Evolutionary conservation across 2,888 invertebrate genomes (phyloP).

Genomic region (Agriotes lineatus): DNA sequence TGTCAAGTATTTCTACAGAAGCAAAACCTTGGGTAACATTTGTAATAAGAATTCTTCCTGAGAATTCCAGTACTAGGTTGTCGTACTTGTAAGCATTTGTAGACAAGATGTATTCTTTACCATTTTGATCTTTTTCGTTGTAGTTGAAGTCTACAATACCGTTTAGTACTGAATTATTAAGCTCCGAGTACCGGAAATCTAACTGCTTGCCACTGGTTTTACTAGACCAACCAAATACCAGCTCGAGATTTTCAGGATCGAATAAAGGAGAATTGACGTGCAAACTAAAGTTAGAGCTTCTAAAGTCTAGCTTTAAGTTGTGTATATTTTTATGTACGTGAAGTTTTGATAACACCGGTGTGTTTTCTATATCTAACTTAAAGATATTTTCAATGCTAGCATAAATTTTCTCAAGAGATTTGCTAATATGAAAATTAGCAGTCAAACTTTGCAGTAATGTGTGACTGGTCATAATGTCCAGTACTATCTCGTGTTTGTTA

Average conservation of each 20-base stretch:
- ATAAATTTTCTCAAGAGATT: slow-evolving; percentile 23
- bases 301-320: not conserved
- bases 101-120: not conserved
- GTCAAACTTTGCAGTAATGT: not conserved
- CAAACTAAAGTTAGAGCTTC: slow-evolving; percentile 4
- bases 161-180: not conserved
- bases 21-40: slow-evolving; percentile 15
- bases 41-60: slow-evolving; percentile 4
- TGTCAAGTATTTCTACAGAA: not conserved
- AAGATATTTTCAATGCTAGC: not conserved
- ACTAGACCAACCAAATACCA: not conserved
- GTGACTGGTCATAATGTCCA: not conserved
- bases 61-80: not conserved
- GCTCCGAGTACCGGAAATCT: not conserved
- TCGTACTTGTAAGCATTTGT: not conserved
- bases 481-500: not conserved
- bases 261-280: not conserved
- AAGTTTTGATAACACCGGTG: not conserved
- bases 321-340: not conserved
- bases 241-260: slow-evolving; percentile 3
- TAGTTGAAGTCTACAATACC: slow-evolving; percentile 4
- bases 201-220: not conserved
- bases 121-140: not conserved
- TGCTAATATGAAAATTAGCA: not conserved
- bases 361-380: slow-evolving; percentile 10